These are phyloP conservation scores for Ectemnius cavifrons DNA, from an alignment of 2,888 invertebrate genomes.

Conservation along the genomic window DNA sequence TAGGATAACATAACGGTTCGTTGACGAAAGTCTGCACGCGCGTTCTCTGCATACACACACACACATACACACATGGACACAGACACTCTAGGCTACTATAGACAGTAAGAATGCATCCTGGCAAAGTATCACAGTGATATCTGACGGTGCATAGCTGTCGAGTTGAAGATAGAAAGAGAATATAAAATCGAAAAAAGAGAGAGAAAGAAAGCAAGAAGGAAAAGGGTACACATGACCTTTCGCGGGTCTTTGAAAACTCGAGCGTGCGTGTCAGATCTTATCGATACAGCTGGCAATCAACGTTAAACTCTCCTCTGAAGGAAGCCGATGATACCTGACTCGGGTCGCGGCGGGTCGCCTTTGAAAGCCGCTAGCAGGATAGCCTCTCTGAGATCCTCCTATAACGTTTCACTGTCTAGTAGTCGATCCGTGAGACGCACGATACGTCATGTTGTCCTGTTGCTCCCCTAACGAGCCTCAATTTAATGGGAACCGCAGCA, in stretches of 20 bases:
- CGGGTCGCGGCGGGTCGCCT: slow-evolving; percentile 44
- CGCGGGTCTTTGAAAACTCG: slow-evolving; percentile 61
- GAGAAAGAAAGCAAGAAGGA: too few relatives aligned
- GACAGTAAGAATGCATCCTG: slow-evolving; percentile 18
- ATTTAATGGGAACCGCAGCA: slow-evolving; percentile 44
- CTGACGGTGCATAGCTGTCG: too few relatives aligned
- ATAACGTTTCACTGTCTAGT: slow-evolving; percentile 43
- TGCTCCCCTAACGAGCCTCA: slow-evolving; percentile 49
- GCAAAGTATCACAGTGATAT: slow-evolving; percentile 35
- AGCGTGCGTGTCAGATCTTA: slow-evolving; percentile 60
- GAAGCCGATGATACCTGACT: slow-evolving; percentile 56
- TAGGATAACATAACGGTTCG: slow-evolving; percentile 36
- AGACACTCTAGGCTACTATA: too few relatives aligned
- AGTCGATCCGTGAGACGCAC: slow-evolving; percentile 47
- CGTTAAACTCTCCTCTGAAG: slow-evolving; percentile 38
- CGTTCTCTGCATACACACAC: slow-evolving; percentile 10
- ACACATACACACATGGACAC: too few relatives aligned
- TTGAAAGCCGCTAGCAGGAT: slow-evolving; percentile 41
- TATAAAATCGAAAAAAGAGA: too few relatives aligned
- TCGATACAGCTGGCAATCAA: slow-evolving; percentile 56
- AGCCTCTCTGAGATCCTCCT: slow-evolving; percentile 5
- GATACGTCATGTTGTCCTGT: slow-evolving; percentile 48
- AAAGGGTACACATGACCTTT: slow-evolving; percentile 49
- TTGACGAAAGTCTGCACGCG: slow-evolving; percentile 39
- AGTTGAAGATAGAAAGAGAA: too few relatives aligned